Evolutionary conservation across 2,113 vertebrate genomes (phyloP).

Genomic region (Edolisoma coerulescens): DNA sequence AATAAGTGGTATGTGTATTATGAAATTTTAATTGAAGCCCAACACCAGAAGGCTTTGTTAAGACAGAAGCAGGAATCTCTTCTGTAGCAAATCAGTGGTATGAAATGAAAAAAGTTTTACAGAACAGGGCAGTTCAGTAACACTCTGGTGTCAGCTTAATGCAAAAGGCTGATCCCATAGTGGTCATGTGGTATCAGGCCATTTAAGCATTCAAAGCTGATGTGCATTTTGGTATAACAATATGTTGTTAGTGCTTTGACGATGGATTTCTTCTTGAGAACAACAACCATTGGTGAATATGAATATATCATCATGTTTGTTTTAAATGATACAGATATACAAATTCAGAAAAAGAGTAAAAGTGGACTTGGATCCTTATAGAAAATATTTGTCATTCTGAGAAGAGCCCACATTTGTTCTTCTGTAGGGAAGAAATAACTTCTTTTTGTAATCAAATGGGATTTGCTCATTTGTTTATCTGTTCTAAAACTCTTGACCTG

Average conservation of each 20-base stretch:
- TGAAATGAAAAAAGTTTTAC: background rate
- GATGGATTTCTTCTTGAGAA: background rate
- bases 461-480: background rate
- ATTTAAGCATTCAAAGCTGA: background rate
- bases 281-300: background rate
- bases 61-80: background rate
- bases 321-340: background rate
- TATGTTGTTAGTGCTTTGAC: background rate
- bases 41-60: background rate
- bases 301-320: background rate
- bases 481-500: conserved; percentile 25
- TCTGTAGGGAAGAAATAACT: background rate
- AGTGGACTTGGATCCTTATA: background rate
- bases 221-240: background rate
- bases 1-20: background rate
- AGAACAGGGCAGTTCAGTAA: background rate
- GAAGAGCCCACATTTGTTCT: background rate
- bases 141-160: background rate
- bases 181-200: background rate
- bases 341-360: background rate
- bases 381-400: background rate
- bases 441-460: background rate
- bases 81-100: background rate
- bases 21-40: background rate
- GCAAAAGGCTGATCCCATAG: background rate